Conservation (phyloP, 2,113 vertebrate genomes). For the Serranochromis macrocephalus region DNA sequence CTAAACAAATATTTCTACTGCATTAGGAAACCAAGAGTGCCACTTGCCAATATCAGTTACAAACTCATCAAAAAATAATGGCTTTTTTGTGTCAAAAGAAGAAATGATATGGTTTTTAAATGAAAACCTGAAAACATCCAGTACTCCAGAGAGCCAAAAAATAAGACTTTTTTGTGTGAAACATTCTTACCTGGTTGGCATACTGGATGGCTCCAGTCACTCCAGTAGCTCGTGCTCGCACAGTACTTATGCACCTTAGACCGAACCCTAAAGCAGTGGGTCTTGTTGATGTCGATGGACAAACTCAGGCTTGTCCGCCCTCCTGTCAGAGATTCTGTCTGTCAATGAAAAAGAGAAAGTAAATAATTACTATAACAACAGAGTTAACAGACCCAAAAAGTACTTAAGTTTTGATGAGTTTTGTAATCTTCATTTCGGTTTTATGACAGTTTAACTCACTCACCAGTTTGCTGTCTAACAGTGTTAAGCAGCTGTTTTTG, state of each 20-base stretch:
- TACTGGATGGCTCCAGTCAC: conserved; percentile 57
- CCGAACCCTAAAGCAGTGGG: conserved; percentile 55
- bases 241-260: conserved; percentile 62
- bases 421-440: background rate
- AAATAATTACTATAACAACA: background rate
- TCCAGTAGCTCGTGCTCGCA: conserved; percentile 56
- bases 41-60: background rate
- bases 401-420: background rate
- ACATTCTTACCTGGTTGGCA: conserved; percentile 50
- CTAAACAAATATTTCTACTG: background rate
- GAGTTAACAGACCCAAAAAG: background rate
- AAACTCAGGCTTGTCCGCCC: conserved; percentile 1
- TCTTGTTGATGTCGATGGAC: background rate
- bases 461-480: background rate
- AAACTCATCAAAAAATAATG: background rate
- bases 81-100: background rate
- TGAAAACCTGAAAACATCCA: background rate
- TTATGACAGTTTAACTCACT: background rate
- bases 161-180: background rate
- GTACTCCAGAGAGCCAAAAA: background rate
- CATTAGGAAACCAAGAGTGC: background rate
- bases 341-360: background rate
- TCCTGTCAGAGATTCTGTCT: conserved; percentile 2
- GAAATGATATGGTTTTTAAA: background rate
- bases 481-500: background rate